Evolutionary conservation across 1,140 invertebrate genomes (phyloP).

Genomic region (Drosophila triauraria): DNA sequence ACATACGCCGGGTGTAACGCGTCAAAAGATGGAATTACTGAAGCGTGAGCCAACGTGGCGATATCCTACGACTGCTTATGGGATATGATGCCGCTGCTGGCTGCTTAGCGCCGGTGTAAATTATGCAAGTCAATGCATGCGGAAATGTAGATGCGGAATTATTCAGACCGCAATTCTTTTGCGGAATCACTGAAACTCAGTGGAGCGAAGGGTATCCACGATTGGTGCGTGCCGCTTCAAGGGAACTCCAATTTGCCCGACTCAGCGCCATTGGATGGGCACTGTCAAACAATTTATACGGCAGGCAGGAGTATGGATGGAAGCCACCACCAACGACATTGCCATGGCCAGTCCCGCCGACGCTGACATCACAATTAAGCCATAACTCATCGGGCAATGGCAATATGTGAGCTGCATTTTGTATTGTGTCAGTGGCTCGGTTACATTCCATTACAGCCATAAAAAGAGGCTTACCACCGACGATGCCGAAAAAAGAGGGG

Average conservation of each 20-base stretch:
- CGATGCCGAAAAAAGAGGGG: constrained; percentile 37
- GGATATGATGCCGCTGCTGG: not conserved
- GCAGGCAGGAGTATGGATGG: constrained; percentile 8
- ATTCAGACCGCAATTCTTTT: constrained; percentile 15
- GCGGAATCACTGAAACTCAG: not conserved
- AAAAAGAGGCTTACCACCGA: constrained; percentile 47
- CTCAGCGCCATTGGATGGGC: constrained; percentile 9
- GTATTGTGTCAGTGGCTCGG: constrained; percentile 57
- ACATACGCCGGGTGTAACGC: constrained; percentile 62
- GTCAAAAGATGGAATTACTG: constrained; percentile 33
- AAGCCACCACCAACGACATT: not conserved
- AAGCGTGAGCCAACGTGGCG: constrained; percentile 44
- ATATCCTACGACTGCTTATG: constrained; percentile 7
- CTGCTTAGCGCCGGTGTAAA: constrained; percentile 42
- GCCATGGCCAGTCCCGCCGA: constrained; percentile 22
- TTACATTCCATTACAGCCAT: constrained; percentile 75
- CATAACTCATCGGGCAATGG: constrained; percentile 63
- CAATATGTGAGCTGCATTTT: constrained; percentile 54
- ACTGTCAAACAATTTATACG: constrained; percentile 45
- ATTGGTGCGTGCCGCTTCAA: not conserved
- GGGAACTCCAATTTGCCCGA: constrained; percentile 28
- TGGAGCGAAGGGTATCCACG: constrained; percentile 4
- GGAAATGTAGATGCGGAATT: constrained; percentile 23
- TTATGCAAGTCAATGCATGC: constrained; percentile 30
- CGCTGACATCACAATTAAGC: constrained; percentile 71